Conservation (phyloP, 2,113 vertebrate species). For the Ascaphus truei region DNA sequence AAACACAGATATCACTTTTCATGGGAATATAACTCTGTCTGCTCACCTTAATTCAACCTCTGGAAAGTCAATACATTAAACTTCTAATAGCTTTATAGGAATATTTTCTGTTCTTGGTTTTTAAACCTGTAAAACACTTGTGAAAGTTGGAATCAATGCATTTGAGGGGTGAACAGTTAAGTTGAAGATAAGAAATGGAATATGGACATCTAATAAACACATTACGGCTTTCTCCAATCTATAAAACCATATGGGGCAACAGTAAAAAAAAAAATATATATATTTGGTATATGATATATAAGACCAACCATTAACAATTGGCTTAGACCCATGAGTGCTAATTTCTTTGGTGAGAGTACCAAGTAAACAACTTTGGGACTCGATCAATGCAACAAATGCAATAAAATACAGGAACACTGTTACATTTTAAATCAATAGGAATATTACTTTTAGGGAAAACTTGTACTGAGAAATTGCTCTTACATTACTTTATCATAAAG, state of each 20-base stretch:
- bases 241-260: not conserved
- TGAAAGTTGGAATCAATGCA: no score
- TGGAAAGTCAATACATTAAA: no score
- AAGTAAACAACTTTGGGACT: conserved; percentile 1
- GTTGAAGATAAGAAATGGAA: no score
- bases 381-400: not conserved
- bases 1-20: no score
- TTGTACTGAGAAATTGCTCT: conserved; percentile 6
- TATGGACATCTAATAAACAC: no score
- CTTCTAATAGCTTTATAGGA: no score
- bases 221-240: not conserved
- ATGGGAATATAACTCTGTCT: no score
- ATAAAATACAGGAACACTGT: conserved; percentile 3
- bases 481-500: not conserved
- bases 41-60: no score
- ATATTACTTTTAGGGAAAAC: conserved; percentile 24
- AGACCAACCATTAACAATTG: not conserved
- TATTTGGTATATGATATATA: no score
- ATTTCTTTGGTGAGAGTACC: not conserved
- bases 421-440: conserved; percentile 15
- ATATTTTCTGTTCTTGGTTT: no score
- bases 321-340: not conserved
- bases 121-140: no score
- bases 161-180: no score
- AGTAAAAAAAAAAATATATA: not conserved